Evolutionary conservation across 2,797 vertebrate species (phyloP).

Genomic region (Helarctos malayanus): DNA sequence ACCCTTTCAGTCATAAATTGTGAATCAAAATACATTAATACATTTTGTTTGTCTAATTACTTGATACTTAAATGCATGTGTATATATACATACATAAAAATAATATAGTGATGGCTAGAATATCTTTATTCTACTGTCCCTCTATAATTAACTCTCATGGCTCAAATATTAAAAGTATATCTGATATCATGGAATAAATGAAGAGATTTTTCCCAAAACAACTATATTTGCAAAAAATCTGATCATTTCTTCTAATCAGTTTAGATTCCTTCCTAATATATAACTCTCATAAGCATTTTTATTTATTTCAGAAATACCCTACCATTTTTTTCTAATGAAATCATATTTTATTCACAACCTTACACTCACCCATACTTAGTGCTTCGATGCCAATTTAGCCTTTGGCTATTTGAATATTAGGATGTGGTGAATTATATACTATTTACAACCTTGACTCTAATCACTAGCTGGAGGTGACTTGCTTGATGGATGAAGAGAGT

Average conservation of each 20-base stretch:
- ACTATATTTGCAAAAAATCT: background rate
- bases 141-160: background rate
- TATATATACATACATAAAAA: background rate
- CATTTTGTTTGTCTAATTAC: background rate
- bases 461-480: background rate
- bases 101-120: background rate
- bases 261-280: background rate
- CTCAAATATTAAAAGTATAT: background rate
- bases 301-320: background rate
- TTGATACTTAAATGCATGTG: background rate
- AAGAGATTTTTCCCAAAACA: background rate
- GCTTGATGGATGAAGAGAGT: background rate
- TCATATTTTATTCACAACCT: background rate
- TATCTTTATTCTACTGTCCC: background rate
- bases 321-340: background rate
- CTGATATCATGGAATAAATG: background rate
- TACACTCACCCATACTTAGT: background rate
- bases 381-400: background rate
- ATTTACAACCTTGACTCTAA: background rate
- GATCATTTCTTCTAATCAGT: background rate
- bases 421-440: background rate
- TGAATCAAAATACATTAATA: background rate
- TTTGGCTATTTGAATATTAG: background rate
- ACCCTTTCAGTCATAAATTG: background rate
- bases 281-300: background rate